Evolutionary conservation across 2,113 vertebrate species (phyloP).

Genomic region (Vulpes vulpes): DNA sequence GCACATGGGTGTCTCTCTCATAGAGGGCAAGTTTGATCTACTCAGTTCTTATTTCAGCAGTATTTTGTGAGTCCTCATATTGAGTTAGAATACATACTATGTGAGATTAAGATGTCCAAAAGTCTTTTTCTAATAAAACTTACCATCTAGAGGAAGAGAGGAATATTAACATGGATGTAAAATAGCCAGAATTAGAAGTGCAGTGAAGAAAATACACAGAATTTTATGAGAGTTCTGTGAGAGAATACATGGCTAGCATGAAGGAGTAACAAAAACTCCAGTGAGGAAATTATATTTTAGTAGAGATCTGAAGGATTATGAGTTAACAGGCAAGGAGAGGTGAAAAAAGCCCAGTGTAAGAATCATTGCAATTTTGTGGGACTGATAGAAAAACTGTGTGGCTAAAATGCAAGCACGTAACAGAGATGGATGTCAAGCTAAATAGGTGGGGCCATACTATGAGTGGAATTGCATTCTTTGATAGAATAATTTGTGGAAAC

Average conservation of each 20-base stretch:
- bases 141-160: background rate
- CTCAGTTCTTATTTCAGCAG: background rate
- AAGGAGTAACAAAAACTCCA: background rate
- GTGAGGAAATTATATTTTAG: background rate
- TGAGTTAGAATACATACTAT: background rate
- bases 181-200: background rate
- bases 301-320: background rate
- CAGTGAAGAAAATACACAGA: background rate
- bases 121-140: background rate
- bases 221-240: background rate
- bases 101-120: background rate
- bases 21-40: background rate
- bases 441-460: background rate
- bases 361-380: background rate
- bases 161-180: background rate
- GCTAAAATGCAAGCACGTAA: background rate
- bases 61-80: background rate
- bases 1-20: background rate
- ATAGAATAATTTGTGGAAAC: background rate
- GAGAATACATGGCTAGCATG: background rate
- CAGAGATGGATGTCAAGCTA: background rate
- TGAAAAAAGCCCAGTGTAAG: background rate
- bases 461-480: background rate
- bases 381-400: background rate
- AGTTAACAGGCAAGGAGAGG: background rate